Base-by-base conservation (phyloP, 2,113 vertebrate genomes). In the Plestiodon gilberti region DNA sequence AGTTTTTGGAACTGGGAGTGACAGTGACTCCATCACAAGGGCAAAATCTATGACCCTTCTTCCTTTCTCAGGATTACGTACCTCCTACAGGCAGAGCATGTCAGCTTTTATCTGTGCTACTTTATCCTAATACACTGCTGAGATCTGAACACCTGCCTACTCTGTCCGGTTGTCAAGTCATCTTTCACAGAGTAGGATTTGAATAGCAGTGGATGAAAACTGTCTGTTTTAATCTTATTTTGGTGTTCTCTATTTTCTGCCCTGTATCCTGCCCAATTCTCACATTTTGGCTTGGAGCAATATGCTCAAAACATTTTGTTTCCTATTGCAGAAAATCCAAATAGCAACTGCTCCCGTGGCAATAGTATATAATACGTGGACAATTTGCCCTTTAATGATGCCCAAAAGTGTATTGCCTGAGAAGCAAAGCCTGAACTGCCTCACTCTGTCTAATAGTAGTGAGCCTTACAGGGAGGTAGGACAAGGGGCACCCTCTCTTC, bases 1-100 rank as follows among this genome's bases (percentile, higher is more conserved):
- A 30, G 65, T 69, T 52, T 87, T 70, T 75, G 48, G 17, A 70
- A 35, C n/a, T 18, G 18, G 33, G 11, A 71, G 48, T 38, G 33
- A 35, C 25, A 33, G 6, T 80, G 38, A 75, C 61, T 80, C 59
- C 33, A 14, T 75, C 13, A 55, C 59, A 75, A 61, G 40, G 73
- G n/a, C 61, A 74, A 73, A 43, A 38, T 48, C 33, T 74, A 61
- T 3, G 2, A 62, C 15, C 25, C 33, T 23, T 69, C 33, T 78
- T 87, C 20, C n/a, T 81, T 86, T 71, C 30, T 73, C n/a, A 62
- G 65, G 40, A 74, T 20, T 38, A n/a, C n/a, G n/a, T n/a, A n/a
- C 15, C 71, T 74, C 64, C 40, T 80, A 48, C 20, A 64, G 64
- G 20, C 22, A 80, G 85, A 25, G 33, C 33, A n/a, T 15, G 55